A percentile compares a stretch with the other conserved stretches of the same genome.
These are phyloP conservation scores for Sakesphorus luctuosus DNA, from an alignment of 2,113 vertebrate species.

Conservation along the genomic window DNA sequence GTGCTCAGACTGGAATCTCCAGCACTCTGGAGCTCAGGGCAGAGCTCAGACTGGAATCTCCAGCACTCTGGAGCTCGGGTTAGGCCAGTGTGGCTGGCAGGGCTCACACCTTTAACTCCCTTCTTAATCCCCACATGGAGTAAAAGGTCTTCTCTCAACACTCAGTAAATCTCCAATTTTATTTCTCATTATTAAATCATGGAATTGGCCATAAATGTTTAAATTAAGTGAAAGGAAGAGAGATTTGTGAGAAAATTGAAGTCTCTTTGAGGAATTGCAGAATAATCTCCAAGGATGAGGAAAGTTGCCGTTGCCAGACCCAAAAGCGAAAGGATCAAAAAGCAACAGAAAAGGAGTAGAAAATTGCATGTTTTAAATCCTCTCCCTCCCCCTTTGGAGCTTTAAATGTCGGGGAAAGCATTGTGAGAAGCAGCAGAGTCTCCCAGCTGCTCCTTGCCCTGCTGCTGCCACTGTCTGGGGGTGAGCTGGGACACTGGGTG, in stretches of 20 bases:
- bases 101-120: constrained; percentile 15
- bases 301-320: constrained; percentile 54
- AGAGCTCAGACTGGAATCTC: not conserved
- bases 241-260: constrained; percentile 75
- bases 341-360: not conserved
- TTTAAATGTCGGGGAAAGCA: not conserved
- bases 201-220: constrained; percentile 74
- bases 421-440: not conserved
- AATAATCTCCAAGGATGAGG: constrained; percentile 68
- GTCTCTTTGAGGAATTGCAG: constrained; percentile 61
- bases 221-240: constrained; percentile 74
- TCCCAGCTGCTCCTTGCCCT: not conserved
- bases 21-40: too few species aligned
- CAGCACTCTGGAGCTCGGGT: not conserved
- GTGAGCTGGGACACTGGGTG: rapidly evolving
- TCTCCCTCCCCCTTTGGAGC: not conserved
- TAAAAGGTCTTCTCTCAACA: constrained; percentile 63
- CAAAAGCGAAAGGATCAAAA: constrained; percentile 42
- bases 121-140: constrained; percentile 62
- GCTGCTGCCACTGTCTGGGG: not conserved
- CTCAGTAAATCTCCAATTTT: constrained; percentile 74
- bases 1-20: too few species aligned
- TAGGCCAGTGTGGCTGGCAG: not conserved
- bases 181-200: constrained; percentile 80
- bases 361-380: not conserved